A percentile compares a stretch with the other conserved stretches of the same genome.
Evolutionary conservation across 1,140 invertebrate species (phyloP).

Genomic region (Pinna nobilis): DNA sequence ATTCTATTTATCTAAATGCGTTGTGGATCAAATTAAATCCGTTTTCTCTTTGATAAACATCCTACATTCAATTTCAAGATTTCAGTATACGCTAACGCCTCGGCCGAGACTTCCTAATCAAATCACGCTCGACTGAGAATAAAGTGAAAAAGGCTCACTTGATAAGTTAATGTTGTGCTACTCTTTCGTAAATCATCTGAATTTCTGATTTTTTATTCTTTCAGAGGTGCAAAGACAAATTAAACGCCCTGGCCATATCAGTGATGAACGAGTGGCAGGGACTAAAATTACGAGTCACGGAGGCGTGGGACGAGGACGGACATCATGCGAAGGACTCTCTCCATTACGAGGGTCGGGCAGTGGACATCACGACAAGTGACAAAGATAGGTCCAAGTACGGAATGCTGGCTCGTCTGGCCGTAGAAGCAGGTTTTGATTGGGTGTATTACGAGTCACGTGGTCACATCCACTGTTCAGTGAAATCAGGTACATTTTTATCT

Average conservation of each 20-base stretch:
- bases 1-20: too few relatives aligned
- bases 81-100: too few relatives aligned
- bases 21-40: too few relatives aligned
- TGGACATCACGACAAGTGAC: slow-evolving; percentile 96
- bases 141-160: too few relatives aligned
- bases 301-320: slow-evolving; percentile 94
- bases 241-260: slow-evolving; percentile 94
- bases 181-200: too few relatives aligned
- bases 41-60: too few relatives aligned
- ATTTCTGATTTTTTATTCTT: slow-evolving; percentile 72
- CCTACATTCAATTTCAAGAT: too few relatives aligned
- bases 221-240: slow-evolving; percentile 95
- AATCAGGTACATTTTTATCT: slow-evolving; percentile 88
- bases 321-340: slow-evolving; percentile 86
- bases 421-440: slow-evolving; percentile 99
- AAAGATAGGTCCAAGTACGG: slow-evolving; percentile 93
- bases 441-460: slow-evolving; percentile 96
- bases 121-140: too few relatives aligned
- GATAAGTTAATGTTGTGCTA: too few relatives aligned
- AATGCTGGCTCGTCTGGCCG: slow-evolving; percentile 95
- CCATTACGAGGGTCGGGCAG: slow-evolving; percentile 96
- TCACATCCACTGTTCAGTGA: slow-evolving; percentile 98
- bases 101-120: too few relatives aligned
- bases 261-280: slow-evolving; percentile 99
- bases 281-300: slow-evolving; percentile 91